Evolutionary conservation across 2,113 vertebrate species (phyloP).

Genomic region (Centrocercus urophasianus): DNA sequence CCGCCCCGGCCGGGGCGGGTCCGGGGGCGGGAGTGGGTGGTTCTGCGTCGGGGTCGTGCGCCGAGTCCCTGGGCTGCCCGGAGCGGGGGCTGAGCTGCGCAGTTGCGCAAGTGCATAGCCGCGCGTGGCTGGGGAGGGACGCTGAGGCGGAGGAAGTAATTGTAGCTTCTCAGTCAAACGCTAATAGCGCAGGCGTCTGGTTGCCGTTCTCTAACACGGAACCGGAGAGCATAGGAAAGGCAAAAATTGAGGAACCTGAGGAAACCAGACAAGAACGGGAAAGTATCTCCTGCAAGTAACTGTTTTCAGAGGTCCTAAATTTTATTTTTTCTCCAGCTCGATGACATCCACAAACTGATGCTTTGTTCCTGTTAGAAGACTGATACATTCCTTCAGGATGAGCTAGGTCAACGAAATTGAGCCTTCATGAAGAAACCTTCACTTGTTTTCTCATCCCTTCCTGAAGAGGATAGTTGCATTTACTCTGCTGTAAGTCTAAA

Average conservation of each 20-base stretch:
- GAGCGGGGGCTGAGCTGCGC: neutral
- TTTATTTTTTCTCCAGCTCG: neutral
- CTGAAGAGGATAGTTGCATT: fast-evolving
- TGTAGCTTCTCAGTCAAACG: fast-evolving
- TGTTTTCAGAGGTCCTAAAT: neutral
- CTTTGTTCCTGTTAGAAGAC: neutral
- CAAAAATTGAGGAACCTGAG: neutral
- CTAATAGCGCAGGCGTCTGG: fast-evolving
- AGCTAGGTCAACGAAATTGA: neutral
- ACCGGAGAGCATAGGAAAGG: neutral
- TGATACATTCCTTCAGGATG: neutral
- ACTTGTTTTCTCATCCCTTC: neutral
- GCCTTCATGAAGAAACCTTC: neutral
- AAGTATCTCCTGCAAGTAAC: neutral
- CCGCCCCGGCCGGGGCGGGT: neutral
- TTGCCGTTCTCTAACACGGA: neutral
- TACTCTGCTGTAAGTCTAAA: neutral
- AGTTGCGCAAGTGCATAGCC: neutral
- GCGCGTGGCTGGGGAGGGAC: too few relatives aligned
- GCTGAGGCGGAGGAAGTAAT: fast-evolving
- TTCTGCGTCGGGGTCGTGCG: too few relatives aligned
- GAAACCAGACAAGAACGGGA: neutral
- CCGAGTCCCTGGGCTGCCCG: too few relatives aligned
- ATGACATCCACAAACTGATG: neutral
- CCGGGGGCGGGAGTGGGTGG: too few relatives aligned